A percentile compares a stretch with the other conserved stretches of the same genome.
Evolutionary conservation across 2,113 vertebrate species (phyloP).

Genomic region (Myotis davidii): DNA sequence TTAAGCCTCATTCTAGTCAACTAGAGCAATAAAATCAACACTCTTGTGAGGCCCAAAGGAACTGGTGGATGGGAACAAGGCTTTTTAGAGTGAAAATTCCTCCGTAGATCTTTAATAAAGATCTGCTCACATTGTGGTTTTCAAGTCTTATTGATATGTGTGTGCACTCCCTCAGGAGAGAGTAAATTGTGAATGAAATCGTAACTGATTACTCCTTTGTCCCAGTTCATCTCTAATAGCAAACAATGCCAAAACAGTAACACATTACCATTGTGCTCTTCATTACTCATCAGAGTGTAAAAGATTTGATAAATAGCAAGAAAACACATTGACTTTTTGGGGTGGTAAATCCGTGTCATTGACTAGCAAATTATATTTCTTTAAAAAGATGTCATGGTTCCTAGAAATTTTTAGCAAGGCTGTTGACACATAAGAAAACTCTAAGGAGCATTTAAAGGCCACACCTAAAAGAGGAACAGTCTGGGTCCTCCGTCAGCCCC

Average conservation of each 20-base stretch:
- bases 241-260: slow-evolving; percentile 62
- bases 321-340: background rate
- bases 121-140: background rate
- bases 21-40: slow-evolving; percentile 16
- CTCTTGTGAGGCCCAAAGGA: background rate
- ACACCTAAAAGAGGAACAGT: background rate
- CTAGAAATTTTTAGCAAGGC: slow-evolving; percentile 56
- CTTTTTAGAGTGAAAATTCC: background rate
- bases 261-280: slow-evolving; percentile 36
- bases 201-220: slow-evolving; percentile 41
- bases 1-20: background rate
- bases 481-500: background rate
- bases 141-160: background rate
- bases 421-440: slow-evolving; percentile 12
- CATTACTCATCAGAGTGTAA: slow-evolving; percentile 57
- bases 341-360: slow-evolving; percentile 30
- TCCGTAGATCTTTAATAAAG: slow-evolving; percentile 38
- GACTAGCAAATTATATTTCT: slow-evolving; percentile 57
- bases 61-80: background rate
- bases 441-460: background rate
- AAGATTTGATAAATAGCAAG: slow-evolving; percentile 56
- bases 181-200: slow-evolving; percentile 39
- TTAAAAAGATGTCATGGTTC: slow-evolving; percentile 16
- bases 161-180: background rate
- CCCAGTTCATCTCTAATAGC: slow-evolving; percentile 49